Evolutionary conservation across 2,113 vertebrate genomes (phyloP), one percentile per base, ranked within the genome.

Genomic region (Oplegnathus fasciatus): DNA sequence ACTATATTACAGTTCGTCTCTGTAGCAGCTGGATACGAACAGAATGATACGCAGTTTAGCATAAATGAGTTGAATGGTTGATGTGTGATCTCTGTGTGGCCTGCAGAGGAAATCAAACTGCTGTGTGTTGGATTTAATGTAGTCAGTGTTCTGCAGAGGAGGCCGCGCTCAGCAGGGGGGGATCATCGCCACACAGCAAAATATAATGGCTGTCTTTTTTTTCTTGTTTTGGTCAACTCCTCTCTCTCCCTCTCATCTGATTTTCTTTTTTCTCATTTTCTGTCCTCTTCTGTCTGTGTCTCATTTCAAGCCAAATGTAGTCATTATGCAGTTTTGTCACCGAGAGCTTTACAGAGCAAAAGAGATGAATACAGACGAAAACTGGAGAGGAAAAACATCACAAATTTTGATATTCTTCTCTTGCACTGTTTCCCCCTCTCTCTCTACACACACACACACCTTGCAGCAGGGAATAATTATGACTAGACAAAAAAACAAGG

Each of bases 321-420:
- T 80, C 76, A 82, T 73, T 26, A 34, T 68, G 68, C 22, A 18
- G 60, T 34, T 72, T 44, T 67, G 76, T 82, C 30, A 50, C 62
- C 24, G 13, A 2, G 54, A 65, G 64, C 28, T 80, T 75, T 30
- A 37, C n/a, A 0, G 13, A 42, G 48, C 65, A 68, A 61, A 18
- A 72, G 18, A 79, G 37, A 65, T 57, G 69, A 83, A 73, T 69
- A 34, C 60, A 52, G 70, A 75, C 55, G 44, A 62, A 52, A 79
- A n/a, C 32, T 61, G n/a, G 0, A 9, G 60, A 14, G 26, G 34
- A 62, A 13, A 44, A 67, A 30, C 10, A 74, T 26, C 30, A 37
- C 18, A 32, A 24, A n/a, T n/a, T 32, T 32, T 11, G 10, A 46
- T 55, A 5, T 24, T 28, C 22, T 80, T 68, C 58, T 67, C 42